These are phyloP conservation scores for Acropora yongei DNA, from an alignment of 64 coral and sea anemone genomes.

Conservation along the genomic window DNA sequence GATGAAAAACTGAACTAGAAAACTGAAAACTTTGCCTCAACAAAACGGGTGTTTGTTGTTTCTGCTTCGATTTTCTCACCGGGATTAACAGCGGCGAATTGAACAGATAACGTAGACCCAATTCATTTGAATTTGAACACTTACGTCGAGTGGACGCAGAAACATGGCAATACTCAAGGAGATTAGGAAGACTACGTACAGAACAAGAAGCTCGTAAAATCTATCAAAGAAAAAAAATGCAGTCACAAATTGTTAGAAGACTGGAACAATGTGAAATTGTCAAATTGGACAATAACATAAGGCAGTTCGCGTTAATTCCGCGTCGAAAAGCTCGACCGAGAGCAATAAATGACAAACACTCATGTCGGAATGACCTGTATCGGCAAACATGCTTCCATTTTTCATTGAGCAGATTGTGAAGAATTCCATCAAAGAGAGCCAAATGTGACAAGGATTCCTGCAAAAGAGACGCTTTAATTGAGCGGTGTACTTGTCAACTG, in stretches of 20 bases:
- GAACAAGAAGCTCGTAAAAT: constrained; percentile 61
- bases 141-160: constrained; percentile 34
- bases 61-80: no score
- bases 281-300: background rate
- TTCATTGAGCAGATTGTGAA: constrained; percentile 83
- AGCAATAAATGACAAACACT: no score
- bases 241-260: background rate
- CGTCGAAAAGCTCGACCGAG: no score
- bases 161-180: constrained; percentile 31
- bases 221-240: background rate
- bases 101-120: no score
- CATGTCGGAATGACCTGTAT: constrained; percentile 50
- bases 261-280: background rate
- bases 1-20: no score
- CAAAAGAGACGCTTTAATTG: background rate
- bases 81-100: no score
- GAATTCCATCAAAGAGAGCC: constrained; percentile 86
- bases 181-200: constrained; percentile 35
- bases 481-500: background rate
- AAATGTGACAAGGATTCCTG: constrained; percentile 80
- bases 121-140: background rate
- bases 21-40: no score
- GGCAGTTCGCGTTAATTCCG: no score
- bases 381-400: constrained; percentile 88
- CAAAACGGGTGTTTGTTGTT: no score